Percentiles rank a stretch among this genome's conserved stretches.
phyloP scores from a whole-genome alignment of 2,113 vertebrate genomes.

The Oncorhynchus masou region DNA sequence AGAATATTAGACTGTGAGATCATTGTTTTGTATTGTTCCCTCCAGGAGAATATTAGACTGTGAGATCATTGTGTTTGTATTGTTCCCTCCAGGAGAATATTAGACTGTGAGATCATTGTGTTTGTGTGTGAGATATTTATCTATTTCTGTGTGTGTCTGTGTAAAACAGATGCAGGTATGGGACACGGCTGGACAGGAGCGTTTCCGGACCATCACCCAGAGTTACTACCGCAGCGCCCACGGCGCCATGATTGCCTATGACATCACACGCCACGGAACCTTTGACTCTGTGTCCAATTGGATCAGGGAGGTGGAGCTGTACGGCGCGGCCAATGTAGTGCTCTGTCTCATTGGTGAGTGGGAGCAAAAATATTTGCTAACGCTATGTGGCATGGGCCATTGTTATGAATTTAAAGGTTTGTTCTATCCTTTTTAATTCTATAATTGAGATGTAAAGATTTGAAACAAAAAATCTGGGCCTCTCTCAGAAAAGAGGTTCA shows the following conservation, averaged over 20 bases:
- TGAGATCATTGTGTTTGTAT: not conserved
- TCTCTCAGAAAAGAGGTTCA: too few relatives aligned
- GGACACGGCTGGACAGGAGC: conserved; percentile 97
- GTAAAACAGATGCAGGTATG: conserved; percentile 91
- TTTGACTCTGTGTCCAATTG: conserved; percentile 90
- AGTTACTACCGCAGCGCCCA: conserved; percentile 97
- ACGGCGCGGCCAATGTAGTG: conserved; percentile 85
- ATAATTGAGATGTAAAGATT: too few relatives aligned
- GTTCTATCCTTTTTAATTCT: not conserved
- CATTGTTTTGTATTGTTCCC: not conserved
- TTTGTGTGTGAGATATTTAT: not conserved
- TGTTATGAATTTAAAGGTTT: too few relatives aligned
- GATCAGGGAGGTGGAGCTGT: conserved; percentile 90
- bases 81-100: not conserved
- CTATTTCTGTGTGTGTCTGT: conserved; percentile 14
- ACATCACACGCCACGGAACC: conserved; percentile 85
- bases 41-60: not conserved
- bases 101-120: not conserved
- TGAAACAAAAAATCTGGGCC: not conserved
- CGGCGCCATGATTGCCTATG: conserved; percentile 92
- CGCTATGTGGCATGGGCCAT: not conserved
- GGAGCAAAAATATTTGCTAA: not conserved
- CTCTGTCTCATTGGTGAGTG: conserved; percentile 89
- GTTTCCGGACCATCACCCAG: conserved; percentile 98
- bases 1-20: not conserved